Base-by-base conservation (phyloP, 2,797 vertebrate genomes). In the Aratinga solstitialis region DNA sequence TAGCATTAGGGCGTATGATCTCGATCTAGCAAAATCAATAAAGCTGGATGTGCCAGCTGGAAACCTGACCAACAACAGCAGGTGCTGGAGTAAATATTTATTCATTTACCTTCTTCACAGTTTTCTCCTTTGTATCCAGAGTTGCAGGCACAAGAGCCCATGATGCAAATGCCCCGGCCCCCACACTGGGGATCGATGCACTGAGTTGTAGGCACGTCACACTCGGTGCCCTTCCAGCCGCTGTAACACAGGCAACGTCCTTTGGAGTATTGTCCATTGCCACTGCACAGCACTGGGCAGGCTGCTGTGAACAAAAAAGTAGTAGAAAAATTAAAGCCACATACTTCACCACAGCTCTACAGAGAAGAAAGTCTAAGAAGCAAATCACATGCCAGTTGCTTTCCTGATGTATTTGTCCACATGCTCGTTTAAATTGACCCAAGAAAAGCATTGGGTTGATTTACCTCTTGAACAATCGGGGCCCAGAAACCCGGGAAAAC, bases 161-260 rank as follows among this genome's bases (percentile, higher is more conserved):
- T 98, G 98, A 99, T 98, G 73, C 99, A 99, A 82, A 99, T 97
- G 27, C 99, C 99, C 40, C 99, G 99, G 71, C 99, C 99, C 26
- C 98, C 98, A 13, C 99, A 99, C 79, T 98, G 98, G 18, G 98
- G 98, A 94, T 99, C 99, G 18, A 99, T 97, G 68, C 99, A 99
- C 98, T 99, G 99, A 54, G 98, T 98, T 23, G 97, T 88, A 8
- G 99, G 98, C 63, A 99, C 97, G 1, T 99, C 99, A 20, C 99
- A 99, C 97, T 99, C 99, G 0, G 99, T 99, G 89, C 99, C 99
- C 97, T 99, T 99, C 99, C 99, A 99, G 89, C 99, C 99, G 1
- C 99, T 99, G 98, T 99, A 99, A 92, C 99, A 99, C 77, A 99
- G 98, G 96, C 99, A 99, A 97, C 99, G 99, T 86, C 99, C 99